Conservation (phyloP, 2,797 vertebrate species). For the Hemitrygon akajei region DNA sequence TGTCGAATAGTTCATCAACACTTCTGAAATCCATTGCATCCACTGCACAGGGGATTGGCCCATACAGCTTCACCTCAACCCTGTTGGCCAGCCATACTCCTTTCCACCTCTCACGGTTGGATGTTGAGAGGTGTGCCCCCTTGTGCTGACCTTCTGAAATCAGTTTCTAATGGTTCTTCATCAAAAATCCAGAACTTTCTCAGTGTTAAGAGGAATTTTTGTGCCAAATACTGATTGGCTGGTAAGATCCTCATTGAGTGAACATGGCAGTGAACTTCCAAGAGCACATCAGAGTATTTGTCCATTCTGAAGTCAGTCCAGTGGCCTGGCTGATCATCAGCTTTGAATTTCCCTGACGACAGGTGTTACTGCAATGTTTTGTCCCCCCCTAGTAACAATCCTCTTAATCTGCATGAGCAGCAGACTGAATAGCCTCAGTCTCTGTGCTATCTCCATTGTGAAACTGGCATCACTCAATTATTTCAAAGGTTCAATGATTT, state of each 20-base stretch:
- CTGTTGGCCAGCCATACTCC: too few relatives aligned
- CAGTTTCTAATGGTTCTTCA: neutral
- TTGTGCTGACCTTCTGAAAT: neutral
- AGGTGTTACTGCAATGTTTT: neutral
- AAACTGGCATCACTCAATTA: neutral
- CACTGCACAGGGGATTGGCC: too few relatives aligned
- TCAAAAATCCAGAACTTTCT: neutral
- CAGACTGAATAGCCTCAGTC: neutral
- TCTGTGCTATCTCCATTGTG: neutral
- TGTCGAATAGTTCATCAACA: too few relatives aligned
- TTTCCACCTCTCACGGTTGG: too few relatives aligned
- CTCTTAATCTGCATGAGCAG: neutral
- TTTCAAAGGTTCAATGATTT: neutral
- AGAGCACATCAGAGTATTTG: neutral
- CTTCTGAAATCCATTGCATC: too few relatives aligned
- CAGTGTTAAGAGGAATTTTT: neutral
- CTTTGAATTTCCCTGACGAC: neutral
- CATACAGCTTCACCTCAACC: too few relatives aligned
- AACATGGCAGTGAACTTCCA: neutral
- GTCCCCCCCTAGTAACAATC: neutral
- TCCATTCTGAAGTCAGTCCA: neutral
- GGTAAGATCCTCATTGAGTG: neutral
- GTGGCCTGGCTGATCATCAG: neutral
- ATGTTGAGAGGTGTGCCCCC: neutral
- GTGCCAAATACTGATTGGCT: neutral